Evolutionary conservation across 2,888 invertebrate species (phyloP).

Genomic region (Mechanitis mazaeus): DNA sequence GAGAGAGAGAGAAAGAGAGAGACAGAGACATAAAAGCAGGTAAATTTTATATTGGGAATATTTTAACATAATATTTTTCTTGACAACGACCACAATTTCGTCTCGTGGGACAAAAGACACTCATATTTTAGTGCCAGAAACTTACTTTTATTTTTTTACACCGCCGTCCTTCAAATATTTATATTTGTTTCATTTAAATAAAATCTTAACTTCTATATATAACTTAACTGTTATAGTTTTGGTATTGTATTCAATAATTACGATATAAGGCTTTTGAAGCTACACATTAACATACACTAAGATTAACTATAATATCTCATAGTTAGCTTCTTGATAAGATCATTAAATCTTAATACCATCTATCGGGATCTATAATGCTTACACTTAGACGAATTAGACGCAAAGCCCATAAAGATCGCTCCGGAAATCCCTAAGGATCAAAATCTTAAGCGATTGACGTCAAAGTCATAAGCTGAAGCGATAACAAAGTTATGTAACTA

Average conservation of each 20-base stretch:
- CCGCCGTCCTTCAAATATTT: too few relatives aligned
- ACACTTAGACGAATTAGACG: conserved; percentile 37
- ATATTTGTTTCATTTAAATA: too few relatives aligned
- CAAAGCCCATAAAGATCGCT: conserved; percentile 45
- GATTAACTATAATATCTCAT: not conserved
- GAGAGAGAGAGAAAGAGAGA: too few relatives aligned
- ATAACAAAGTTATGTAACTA: not conserved
- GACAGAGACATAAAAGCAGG: too few relatives aligned
- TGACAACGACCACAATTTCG: too few relatives aligned
- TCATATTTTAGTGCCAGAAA: too few relatives aligned
- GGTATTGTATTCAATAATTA: not conserved
- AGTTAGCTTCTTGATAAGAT: conserved; percentile 8
- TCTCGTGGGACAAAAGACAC: too few relatives aligned
- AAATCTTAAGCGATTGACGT: conserved; percentile 32
- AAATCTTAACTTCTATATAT: too few relatives aligned
- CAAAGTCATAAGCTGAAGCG: conserved; percentile 28
- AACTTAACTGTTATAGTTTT: too few relatives aligned
- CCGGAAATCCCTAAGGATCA: conserved; percentile 34
- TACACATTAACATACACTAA: not conserved
- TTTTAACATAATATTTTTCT: too few relatives aligned
- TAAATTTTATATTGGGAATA: too few relatives aligned
- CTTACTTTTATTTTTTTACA: too few relatives aligned
- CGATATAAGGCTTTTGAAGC: not conserved
- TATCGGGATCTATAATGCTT: conserved; percentile 16
- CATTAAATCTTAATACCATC: conserved; percentile 13